Base-by-base conservation (phyloP, 1,140 invertebrate species). In the Micrasema longulum region DNA sequence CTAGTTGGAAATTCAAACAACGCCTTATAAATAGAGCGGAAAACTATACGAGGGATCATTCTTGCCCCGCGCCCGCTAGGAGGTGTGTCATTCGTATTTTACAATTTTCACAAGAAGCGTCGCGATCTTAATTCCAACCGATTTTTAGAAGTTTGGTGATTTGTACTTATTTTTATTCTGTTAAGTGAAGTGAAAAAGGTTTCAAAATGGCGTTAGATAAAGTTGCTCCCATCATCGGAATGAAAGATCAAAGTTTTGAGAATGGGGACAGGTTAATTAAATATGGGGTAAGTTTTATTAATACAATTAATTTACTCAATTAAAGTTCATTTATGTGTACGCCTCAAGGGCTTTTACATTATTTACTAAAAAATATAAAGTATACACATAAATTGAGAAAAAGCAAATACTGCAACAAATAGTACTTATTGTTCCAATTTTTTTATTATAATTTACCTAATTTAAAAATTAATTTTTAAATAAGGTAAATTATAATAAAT, bases 1-100 rank as follows among this genome's bases (percentile, higher is more conserved):
- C 52, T 5, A 55, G 52, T 55, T 36, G 23, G 52, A 55, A 55
- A 55, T 55, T 55, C 52, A 31, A 55, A 55, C 52, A n/a, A 16
- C 22, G 52, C 52, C 52, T 12, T 23, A 14, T 55, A 55, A 26
- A 55, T 26, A 36, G 52, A 20, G 23, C 23, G n/a, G 23, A n/a
- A 31, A 55, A 26, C 14, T 16, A 14, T 23, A 23, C 52, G 23
- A 31, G 23, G 52, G 52, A 14, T 36, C 52, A 55, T 55, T 55
- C 52, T 26, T 3, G 52, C 14, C 14, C 35, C 1, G 22, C 52
- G 26, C 2, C 52, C 52, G 52, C 11, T 23, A 12, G 26, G 50
- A 53, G 50, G 7, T 26, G 23, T 20, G 14, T 23, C 20, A n/a
- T 14, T 18, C 47, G 18, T n/a, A 48, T 2, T 4, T 20, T 20